A percentile compares a stretch with the other conserved stretches of the same genome.
phyloP scores from a whole-genome alignment of 2,797 vertebrate genomes.

The Lagocephalus sceleratus region DNA sequence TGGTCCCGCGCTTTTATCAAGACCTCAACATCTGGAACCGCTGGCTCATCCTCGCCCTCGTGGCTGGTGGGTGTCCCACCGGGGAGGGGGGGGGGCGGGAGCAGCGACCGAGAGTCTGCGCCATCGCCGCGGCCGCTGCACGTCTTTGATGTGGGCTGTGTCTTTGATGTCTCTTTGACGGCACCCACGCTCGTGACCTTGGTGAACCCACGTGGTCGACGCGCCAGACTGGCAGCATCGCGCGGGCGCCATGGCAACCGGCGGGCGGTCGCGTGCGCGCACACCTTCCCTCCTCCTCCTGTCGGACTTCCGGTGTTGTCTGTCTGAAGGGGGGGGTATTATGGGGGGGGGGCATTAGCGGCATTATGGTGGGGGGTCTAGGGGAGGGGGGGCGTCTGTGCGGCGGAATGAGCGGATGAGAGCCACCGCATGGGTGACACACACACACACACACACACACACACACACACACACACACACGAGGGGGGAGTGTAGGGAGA shows the following conservation, averaged over 20 bases:
- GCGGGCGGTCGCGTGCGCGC: constrained; percentile 28
- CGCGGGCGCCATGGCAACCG: constrained; percentile 77
- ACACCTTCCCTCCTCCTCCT: constrained; percentile 14
- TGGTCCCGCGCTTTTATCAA: too few species aligned
- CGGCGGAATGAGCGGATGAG: constrained; percentile 50
- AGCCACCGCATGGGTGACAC: constrained; percentile 51
- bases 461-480: constrained; percentile 4
- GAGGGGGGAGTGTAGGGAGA: constrained; percentile 6
- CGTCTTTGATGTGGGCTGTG: too few species aligned
- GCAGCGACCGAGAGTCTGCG: too few species aligned
- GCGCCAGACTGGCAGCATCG: constrained; percentile 70
- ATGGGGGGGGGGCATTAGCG: constrained; percentile 20
- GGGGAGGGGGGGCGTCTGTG: too few species aligned
- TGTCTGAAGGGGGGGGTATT: constrained; percentile 38
- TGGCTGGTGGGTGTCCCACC: too few species aligned
- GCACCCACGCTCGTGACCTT: too few species aligned
- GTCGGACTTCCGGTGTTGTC: constrained; percentile 21
- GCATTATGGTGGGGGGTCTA: constrained; percentile 37
- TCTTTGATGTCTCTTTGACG: too few species aligned
- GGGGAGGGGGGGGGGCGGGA: too few species aligned
- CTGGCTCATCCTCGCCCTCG: too few species aligned
- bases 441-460: constrained; percentile 5
- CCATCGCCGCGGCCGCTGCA: too few species aligned
- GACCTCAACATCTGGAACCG: too few species aligned
- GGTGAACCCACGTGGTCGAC: constrained; percentile 52